These are phyloP conservation scores for Aurelia aurita complex sp. Pacific DNA, from an alignment of 30 jellyfish, hydroid and myxozoan species.

Conservation along the genomic window DNA sequence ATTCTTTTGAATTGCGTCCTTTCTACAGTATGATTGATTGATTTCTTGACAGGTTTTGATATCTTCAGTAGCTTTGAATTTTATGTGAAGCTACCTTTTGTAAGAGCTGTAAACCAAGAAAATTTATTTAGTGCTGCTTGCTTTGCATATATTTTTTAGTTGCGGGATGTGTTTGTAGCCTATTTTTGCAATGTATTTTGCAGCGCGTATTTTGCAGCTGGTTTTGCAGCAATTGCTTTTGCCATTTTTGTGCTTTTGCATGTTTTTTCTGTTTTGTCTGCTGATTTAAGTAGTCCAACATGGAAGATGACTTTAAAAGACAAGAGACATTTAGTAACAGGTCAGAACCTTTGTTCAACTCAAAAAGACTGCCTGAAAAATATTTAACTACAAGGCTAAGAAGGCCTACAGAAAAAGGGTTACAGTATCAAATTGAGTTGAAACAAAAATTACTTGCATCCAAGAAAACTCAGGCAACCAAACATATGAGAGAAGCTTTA, in stretches of 20 bases:
- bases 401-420: not conserved
- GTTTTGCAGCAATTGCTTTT: not conserved
- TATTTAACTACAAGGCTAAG: not conserved
- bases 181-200: too few relatives aligned
- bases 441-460: not conserved
- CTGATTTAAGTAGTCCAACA: not conserved
- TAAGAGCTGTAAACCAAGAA: not conserved
- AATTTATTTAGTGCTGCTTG: not conserved
- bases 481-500: not conserved
- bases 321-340: too few relatives aligned
- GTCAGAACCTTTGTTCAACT: too few relatives aligned
- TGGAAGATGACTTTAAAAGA: too few relatives aligned
- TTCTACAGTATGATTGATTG: not conserved
- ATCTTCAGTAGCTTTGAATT: too few relatives aligned
- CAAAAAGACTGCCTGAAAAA: not conserved
- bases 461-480: not conserved
- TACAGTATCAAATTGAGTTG: not conserved
- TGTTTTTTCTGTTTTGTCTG: not conserved
- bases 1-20: not conserved
- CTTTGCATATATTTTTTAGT: not conserved
- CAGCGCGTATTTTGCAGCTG: not conserved
- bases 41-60: not conserved
- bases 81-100: not conserved
- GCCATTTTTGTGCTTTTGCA: not conserved
- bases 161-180: too few relatives aligned